Conservation (phyloP, 2,888 invertebrate genomes). For the Hirtodrosophila alboralis region DNA sequence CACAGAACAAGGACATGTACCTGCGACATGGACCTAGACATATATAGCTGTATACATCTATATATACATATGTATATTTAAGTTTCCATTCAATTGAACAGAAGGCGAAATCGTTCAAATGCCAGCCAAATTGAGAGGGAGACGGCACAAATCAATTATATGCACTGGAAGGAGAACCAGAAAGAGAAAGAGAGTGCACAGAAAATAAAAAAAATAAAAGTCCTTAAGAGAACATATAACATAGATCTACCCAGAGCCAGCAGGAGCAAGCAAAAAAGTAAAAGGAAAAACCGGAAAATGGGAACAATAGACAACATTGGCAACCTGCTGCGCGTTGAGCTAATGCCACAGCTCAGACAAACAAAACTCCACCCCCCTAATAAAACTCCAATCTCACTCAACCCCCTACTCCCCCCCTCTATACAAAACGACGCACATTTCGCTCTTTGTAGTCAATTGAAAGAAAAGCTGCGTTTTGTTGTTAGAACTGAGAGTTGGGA, state of each 20-base stretch:
- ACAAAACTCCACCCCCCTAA: constrained; percentile 45
- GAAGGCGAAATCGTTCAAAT: constrained; percentile 58
- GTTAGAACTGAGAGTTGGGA: constrained; percentile 20
- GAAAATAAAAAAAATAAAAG: constrained; percentile 9
- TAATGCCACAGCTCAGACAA: constrained; percentile 74
- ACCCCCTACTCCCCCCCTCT: not conserved
- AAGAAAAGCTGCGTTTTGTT: constrained; percentile 33
- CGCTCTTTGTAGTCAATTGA: constrained; percentile 55
- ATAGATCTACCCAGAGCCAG: constrained; percentile 15
- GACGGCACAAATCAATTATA: constrained; percentile 71
- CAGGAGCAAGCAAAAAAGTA: constrained; percentile 20
- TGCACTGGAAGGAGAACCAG: constrained; percentile 20
- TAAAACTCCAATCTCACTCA: too few species aligned
- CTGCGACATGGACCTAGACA: constrained; percentile 15
- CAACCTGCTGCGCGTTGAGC: constrained; percentile 69
- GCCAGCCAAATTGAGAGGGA: constrained; percentile 49
- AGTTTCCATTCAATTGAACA: constrained; percentile 71
- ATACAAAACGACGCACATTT: constrained; percentile 41
- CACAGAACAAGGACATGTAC: constrained; percentile 12
- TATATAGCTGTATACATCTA: too few species aligned
- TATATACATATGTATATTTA: constrained; percentile 60
- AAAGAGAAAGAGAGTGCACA: not conserved
- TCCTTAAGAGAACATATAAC: constrained; percentile 15
- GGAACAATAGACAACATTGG: constrained; percentile 71
- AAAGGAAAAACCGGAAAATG: constrained; percentile 14